These are phyloP conservation scores for Oligia latruncula DNA, from an alignment of 2,888 invertebrate species.

Conservation along the genomic window DNA sequence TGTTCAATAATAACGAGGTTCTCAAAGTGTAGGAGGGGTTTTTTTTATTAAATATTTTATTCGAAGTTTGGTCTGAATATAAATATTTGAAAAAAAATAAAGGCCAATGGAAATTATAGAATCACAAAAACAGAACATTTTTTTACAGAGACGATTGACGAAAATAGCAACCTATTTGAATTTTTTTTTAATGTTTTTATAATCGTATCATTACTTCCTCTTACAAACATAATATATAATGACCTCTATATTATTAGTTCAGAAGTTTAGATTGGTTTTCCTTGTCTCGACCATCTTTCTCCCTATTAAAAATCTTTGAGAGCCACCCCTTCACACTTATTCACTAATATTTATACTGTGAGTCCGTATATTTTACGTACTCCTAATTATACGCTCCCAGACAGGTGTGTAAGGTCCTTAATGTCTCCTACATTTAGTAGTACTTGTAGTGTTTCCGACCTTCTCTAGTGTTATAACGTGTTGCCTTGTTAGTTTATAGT, in stretches of 20 bases:
- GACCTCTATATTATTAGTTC: not conserved
- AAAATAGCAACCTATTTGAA: no score
- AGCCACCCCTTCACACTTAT: slow-evolving; percentile 62
- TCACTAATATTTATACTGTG: slow-evolving; percentile 76
- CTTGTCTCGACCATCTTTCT: not conserved
- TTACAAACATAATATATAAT: not conserved
- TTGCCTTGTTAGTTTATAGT: slow-evolving; percentile 54
- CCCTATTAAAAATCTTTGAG: slow-evolving; percentile 68
- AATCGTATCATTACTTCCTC: not conserved
- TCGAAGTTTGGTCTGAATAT: not conserved
- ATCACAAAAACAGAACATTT: not conserved
- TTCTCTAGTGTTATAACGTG: slow-evolving; percentile 42
- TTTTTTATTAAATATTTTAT: not conserved
- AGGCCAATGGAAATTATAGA: not conserved
- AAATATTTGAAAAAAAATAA: no score
- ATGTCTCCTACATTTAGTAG: slow-evolving; percentile 61
- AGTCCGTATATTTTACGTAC: slow-evolving; percentile 80
- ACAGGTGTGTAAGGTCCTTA: slow-evolving; percentile 81
- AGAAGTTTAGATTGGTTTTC: not conserved
- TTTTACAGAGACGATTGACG: not conserved
- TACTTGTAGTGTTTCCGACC: slow-evolving; percentile 41
- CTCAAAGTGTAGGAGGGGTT: slow-evolving; percentile 71
- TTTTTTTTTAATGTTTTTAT: no score
- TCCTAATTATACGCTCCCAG: slow-evolving; percentile 79
- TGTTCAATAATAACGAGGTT: slow-evolving; percentile 67